Evolutionary conservation across 2,797 vertebrate species (phyloP).

Genomic region (Gambusia yucatana): DNA sequence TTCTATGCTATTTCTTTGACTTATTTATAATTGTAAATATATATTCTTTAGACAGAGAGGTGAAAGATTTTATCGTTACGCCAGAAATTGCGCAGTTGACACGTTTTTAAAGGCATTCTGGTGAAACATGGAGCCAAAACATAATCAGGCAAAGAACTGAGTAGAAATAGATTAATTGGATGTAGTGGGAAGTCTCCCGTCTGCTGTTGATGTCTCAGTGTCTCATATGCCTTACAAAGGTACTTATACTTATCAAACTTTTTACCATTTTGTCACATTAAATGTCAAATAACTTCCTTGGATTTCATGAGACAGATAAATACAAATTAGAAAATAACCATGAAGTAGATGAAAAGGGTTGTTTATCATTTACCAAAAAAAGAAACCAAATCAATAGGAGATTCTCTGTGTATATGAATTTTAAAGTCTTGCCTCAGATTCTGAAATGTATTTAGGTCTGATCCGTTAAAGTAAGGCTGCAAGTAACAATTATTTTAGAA

Average conservation of each 20-base stretch:
- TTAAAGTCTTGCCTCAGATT: neutral
- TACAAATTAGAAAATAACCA: neutral
- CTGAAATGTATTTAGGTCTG: neutral
- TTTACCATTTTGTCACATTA: conserved; percentile 1
- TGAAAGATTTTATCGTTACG: conserved; percentile 56
- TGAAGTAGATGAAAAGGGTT: neutral
- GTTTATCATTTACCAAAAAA: neutral
- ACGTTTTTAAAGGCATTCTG: conserved; percentile 22
- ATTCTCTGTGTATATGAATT: neutral
- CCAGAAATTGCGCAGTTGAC: conserved; percentile 15
- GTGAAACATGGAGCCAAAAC: conserved; percentile 22
- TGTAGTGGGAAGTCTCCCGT: conserved; percentile 27
- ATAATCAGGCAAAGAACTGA: conserved; percentile 22
- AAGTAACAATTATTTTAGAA: too few relatives aligned
- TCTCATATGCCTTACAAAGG: conserved; percentile 14
- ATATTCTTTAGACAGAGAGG: conserved; percentile 64
- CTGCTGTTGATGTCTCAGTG: conserved; percentile 32
- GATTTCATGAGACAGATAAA: neutral
- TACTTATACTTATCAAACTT: neutral
- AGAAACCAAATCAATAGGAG: neutral
- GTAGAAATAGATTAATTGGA: conserved; percentile 16
- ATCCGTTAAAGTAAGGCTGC: neutral
- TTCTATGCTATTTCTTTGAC: conserved; percentile 61
- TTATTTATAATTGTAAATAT: conserved; percentile 80
- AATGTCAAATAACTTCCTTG: neutral